Conservation (phyloP, 2,113 vertebrate species). For the Pogona vitticeps region DNA sequence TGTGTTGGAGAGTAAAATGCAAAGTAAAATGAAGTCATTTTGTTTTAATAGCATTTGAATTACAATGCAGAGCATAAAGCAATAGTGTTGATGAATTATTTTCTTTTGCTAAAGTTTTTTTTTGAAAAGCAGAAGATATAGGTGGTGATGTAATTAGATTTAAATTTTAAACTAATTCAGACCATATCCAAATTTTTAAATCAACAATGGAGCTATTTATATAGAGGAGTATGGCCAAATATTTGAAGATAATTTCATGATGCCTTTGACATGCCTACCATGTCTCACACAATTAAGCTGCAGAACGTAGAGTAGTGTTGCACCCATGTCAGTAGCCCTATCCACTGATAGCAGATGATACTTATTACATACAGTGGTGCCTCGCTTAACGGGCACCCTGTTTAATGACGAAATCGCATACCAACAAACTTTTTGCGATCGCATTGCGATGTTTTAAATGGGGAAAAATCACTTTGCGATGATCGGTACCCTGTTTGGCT, state of each 20-base stretch:
- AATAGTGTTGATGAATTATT: constrained; percentile 25
- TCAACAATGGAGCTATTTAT: constrained; percentile 58
- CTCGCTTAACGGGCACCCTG: no score
- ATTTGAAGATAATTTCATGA: constrained; percentile 56
- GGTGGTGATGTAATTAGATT: constrained; percentile 39
- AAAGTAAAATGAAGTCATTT: constrained; percentile 35
- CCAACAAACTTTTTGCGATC: no score
- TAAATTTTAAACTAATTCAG: constrained; percentile 13
- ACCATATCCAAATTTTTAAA: constrained; percentile 29
- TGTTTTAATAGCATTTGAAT: constrained; percentile 11
- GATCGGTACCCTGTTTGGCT: no score
- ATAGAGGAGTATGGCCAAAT: constrained; percentile 56
- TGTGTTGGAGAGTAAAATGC: constrained; percentile 47
- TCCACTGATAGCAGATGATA: constrained; percentile 18
- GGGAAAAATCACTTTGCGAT: no score
- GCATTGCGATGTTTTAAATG: no score
- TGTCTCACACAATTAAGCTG: constrained; percentile 49
- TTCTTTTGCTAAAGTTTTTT: constrained; percentile 38
- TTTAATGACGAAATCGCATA: no score
- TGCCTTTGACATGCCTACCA: constrained; percentile 61
- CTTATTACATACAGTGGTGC: not conserved
- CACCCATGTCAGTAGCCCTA: not conserved
- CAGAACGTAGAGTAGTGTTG: constrained; percentile 41
- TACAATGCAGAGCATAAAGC: constrained; percentile 35
- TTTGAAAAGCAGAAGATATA: constrained; percentile 42